phyloP scores from a whole-genome alignment of 2,113 vertebrate species.

The Chrysemys picta region DNA sequence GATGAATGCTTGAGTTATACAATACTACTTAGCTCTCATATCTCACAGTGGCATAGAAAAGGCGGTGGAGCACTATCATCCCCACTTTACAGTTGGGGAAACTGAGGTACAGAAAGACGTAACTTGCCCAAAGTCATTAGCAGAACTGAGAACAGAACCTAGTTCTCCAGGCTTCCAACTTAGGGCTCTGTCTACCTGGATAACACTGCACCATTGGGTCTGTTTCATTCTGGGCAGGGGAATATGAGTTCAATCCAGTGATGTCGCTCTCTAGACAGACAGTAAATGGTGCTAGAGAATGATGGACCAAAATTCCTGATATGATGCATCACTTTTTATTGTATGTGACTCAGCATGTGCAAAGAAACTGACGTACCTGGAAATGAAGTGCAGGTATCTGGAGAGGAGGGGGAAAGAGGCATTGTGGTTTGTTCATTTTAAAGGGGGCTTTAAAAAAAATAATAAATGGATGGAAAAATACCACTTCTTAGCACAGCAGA shows the following conservation, averaged over 20 bases:
- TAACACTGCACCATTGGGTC: too few species aligned
- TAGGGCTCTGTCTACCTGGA: neutral
- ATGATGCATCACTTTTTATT: neutral
- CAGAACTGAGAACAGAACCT: neutral
- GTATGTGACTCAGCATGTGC: constrained; percentile 50
- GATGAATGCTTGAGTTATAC: neutral
- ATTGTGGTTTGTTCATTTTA: neutral
- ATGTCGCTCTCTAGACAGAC: neutral
- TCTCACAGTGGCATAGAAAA: neutral
- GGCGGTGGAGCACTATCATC: neutral
- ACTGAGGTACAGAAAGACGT: neutral
- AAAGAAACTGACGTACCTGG: neutral
- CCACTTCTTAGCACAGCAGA: constrained; percentile 14
- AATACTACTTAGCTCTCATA: neutral
- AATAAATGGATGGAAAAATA: constrained; percentile 14
- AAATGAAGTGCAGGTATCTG: neutral
- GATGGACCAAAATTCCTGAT: neutral
- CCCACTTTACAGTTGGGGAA: neutral
- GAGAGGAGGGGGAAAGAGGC: neutral
- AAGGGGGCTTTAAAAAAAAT: too few species aligned
- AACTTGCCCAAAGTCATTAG: neutral
- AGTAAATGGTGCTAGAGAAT: neutral
- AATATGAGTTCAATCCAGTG: neutral
- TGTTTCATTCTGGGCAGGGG: neutral
- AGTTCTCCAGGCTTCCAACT: neutral